These are phyloP conservation scores for Tragulus kanchil DNA, from an alignment of 2,113 vertebrate species.

Conservation along the genomic window DNA sequence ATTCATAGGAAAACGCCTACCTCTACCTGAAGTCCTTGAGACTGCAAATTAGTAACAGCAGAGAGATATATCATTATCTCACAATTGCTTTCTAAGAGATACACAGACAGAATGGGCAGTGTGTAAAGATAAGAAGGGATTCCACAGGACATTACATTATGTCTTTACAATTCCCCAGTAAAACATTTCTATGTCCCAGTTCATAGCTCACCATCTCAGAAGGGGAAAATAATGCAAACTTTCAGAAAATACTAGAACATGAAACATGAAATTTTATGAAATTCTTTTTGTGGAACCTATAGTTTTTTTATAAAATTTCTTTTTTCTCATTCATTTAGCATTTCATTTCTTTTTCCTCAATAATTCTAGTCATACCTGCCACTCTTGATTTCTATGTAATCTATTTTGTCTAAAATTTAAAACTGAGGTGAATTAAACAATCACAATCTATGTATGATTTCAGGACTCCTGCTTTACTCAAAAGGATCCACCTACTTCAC, in stretches of 20 bases:
- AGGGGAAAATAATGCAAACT: not conserved
- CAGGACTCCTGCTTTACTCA: not conserved
- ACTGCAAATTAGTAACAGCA: not conserved
- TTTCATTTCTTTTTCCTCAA: not conserved
- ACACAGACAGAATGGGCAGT: not conserved
- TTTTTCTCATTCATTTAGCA: not conserved
- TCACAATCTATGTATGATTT: not conserved
- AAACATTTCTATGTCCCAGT: not conserved
- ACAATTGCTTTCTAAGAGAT: not conserved
- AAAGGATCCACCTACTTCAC: not conserved
- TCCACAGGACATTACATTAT: not conserved
- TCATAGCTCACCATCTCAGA: not conserved
- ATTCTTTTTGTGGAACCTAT: not conserved
- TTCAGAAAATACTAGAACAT: not conserved
- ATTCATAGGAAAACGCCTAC: not conserved
- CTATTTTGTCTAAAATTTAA: not conserved
- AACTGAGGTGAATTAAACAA: not conserved
- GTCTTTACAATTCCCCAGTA: not conserved
- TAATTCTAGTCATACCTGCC: not conserved
- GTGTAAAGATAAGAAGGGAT: fast-evolving
- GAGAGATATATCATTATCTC: not conserved
- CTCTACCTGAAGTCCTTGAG: not conserved
- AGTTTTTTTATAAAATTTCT: not conserved
- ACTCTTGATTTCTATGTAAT: not conserved
- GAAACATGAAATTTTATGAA: not conserved